A percentile compares a stretch with the other conserved stretches of the same genome.
Evolutionary conservation across 2,113 vertebrate genomes (phyloP).

Genomic region (Cyprinodon variegatus): DNA sequence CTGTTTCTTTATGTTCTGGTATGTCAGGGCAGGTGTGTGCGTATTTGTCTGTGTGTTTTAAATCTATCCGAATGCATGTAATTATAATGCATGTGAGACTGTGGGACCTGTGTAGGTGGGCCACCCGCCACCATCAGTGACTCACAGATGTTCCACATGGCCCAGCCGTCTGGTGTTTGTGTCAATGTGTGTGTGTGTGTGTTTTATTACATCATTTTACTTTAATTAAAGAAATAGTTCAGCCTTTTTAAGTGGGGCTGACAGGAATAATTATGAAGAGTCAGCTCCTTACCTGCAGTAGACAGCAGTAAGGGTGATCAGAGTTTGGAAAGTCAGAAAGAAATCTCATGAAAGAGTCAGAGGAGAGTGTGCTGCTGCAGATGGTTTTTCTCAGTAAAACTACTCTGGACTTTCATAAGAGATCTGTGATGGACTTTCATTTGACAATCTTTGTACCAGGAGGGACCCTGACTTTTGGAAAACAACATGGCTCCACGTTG

Average conservation of each 20-base stretch:
- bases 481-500: too few species aligned
- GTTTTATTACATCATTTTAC: constrained; percentile 3
- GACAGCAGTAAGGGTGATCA: neutral
- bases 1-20: constrained; percentile 1
- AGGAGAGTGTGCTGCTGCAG: neutral
- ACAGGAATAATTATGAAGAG: neutral
- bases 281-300: constrained; percentile 1
- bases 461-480: too few species aligned
- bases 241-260: neutral
- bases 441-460: too few species aligned
- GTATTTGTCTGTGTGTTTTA: constrained; percentile 15
- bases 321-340: neutral
- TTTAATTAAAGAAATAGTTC: neutral
- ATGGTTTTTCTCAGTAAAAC: too few species aligned
- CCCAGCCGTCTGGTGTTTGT: constrained; percentile 62
- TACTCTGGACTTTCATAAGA: neutral
- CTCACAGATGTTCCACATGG: constrained; percentile 74
- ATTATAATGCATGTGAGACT: constrained; percentile 7
- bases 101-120: constrained; percentile 60
- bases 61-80: constrained; percentile 9
- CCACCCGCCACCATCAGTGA: constrained; percentile 60
- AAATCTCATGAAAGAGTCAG: neutral
- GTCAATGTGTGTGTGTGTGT: constrained; percentile 20
- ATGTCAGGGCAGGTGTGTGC: constrained; percentile 2
- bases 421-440: too few species aligned